phyloP scores from a whole-genome alignment of 2,113 vertebrate genomes.

The Cyprinodon brontotheroides region DNA sequence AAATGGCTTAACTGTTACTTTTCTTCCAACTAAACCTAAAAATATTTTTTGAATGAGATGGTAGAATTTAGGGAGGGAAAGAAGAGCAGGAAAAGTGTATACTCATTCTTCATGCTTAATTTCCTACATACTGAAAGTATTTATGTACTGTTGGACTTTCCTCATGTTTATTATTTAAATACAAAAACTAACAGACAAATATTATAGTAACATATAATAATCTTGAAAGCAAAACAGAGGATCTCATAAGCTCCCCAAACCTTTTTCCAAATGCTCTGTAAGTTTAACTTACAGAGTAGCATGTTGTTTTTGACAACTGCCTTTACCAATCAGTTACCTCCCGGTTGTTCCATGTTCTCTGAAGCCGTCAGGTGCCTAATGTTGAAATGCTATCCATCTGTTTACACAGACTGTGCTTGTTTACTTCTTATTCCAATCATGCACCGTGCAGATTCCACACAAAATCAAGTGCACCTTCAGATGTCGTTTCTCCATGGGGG shows the following conservation, averaged over 20 bases:
- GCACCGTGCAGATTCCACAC: slow-evolving; percentile 62
- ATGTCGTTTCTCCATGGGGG: slow-evolving; percentile 70
- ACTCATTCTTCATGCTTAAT: neutral
- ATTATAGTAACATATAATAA: neutral
- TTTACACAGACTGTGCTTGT: slow-evolving; percentile 56
- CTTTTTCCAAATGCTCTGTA: neutral
- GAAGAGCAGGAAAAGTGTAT: neutral
- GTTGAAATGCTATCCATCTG: slow-evolving; percentile 55
- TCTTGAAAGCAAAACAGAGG: neutral
- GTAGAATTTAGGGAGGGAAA: neutral
- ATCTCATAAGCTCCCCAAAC: neutral
- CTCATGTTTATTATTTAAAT: neutral
- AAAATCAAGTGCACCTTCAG: slow-evolving; percentile 76
- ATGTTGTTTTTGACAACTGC: slow-evolving; percentile 66
- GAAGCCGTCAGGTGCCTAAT: slow-evolving; percentile 36
- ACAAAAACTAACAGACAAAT: neutral
- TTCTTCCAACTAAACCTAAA: neutral
- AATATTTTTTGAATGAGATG: neutral
- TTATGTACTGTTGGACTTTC: neutral
- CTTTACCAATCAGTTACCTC: slow-evolving; percentile 45
- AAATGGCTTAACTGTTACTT: neutral
- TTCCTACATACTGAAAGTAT: neutral
- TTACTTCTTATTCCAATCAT: slow-evolving; percentile 72
- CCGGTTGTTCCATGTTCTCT: slow-evolving; percentile 41
- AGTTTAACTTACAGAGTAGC: slow-evolving; percentile 21